Evolutionary conservation across 2,797 vertebrate genomes (phyloP).

Genomic region (Lateolabrax maculatus): DNA sequence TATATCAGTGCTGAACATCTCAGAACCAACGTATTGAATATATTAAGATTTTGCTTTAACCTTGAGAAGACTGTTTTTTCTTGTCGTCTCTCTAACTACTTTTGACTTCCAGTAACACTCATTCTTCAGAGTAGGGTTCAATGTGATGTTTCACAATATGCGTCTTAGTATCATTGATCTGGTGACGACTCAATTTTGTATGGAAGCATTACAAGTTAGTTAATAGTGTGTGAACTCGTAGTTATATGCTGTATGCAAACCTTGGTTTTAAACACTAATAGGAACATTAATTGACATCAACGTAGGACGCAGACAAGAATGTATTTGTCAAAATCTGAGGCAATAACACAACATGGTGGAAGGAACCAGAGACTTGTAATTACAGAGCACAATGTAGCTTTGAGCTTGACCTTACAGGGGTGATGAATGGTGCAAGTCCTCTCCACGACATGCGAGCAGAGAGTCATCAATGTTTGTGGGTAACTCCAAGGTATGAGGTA

Average conservation of each 20-base stretch:
- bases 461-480: constrained; percentile 81
- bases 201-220: background rate
- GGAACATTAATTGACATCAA: constrained; percentile 52
- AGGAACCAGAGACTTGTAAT: constrained; percentile 69
- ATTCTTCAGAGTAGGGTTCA: background rate
- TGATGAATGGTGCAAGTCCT: constrained; percentile 83
- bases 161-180: background rate
- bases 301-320: constrained; percentile 15
- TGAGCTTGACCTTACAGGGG: constrained; percentile 77
- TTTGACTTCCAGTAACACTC: background rate
- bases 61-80: constrained; percentile 57
- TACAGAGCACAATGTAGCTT: constrained; percentile 72
- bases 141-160: background rate
- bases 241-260: constrained; percentile 32
- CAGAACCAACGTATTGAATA: constrained; percentile 23
- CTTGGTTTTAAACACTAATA: constrained; percentile 52
- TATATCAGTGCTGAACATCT: constrained; percentile 50
- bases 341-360: constrained; percentile 39
- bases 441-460: constrained; percentile 75
- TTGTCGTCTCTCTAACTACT: constrained; percentile 17
- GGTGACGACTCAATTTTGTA: background rate
- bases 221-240: background rate
- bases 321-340: constrained; percentile 73
- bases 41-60: constrained; percentile 56
- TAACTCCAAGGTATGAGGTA: constrained; percentile 70